A percentile compares a stretch with the other conserved stretches of the same genome.
These are phyloP conservation scores for Piaya cayana DNA, from an alignment of 2,113 vertebrate species.

Conservation along the genomic window DNA sequence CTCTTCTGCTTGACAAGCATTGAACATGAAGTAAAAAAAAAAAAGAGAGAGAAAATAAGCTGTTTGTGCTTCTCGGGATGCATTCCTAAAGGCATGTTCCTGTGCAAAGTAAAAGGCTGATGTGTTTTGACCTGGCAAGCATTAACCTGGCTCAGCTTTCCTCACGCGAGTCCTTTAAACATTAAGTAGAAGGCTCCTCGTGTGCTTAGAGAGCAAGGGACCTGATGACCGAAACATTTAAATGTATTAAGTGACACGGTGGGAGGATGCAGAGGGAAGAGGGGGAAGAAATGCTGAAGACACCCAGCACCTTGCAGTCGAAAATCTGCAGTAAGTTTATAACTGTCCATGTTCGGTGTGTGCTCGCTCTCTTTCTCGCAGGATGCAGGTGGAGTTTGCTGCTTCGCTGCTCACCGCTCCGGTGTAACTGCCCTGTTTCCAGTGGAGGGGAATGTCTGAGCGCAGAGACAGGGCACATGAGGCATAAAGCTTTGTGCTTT, in stretches of 20 bases:
- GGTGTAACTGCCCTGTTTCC: not conserved
- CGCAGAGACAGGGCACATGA: no score
- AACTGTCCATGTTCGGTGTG: rapidly evolving
- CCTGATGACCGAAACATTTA: not conserved
- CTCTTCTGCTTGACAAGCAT: not conserved
- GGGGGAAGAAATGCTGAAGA: not conserved
- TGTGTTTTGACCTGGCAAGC: not conserved
- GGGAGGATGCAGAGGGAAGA: no score
- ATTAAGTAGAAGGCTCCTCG: not conserved
- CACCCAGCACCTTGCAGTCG: not conserved
- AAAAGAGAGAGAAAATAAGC: no score
- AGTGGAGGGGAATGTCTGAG: not conserved
- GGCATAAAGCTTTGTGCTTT: not conserved
- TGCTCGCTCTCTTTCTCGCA: not conserved
- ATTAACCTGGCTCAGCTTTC: not conserved
- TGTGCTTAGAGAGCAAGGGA: not conserved
- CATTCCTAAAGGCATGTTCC: not conserved
- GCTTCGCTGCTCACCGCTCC: not conserved
- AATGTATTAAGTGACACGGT: not conserved
- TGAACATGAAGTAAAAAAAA: not conserved
- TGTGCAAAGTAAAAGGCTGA: not conserved
- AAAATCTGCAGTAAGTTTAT: not conserved
- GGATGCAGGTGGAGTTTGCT: not conserved
- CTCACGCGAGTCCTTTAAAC: not conserved
- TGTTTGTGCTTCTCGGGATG: not conserved